Evolutionary conservation across 1,140 invertebrate genomes (phyloP), one percentile per base, ranked within the genome.

Genomic region (Antheraea mylitta): DNA sequence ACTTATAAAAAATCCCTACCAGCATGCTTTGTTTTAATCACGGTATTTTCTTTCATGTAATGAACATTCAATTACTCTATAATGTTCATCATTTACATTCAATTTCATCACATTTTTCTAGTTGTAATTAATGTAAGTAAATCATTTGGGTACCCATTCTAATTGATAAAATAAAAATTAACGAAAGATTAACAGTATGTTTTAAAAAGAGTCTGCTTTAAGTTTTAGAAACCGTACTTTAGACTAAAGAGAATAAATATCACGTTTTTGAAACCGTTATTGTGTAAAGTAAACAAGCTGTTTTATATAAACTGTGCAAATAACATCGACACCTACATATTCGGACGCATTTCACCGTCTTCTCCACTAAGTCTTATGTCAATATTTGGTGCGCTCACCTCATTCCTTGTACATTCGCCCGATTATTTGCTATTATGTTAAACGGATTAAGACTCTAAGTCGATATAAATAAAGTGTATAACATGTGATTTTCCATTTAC

Each of bases 301-400:
- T 53, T 53, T 6, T 53, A 53, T 53, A 53, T 13, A 53, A 9
- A 53, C 45, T 53, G 45, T 53, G 45, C 45, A 53, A 53, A 53
- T 53, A 79, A 83, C 82, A 83, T 70, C 72, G 73, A 79, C 81
- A 87, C 85, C 81, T 81, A 69, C 53, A 38, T 83, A 80, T 83
- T 83, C 82, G 81, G 77, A 79, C 76, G 85, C 83, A 84, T 85
- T 85, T 86, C 75, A 80, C 73, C 79, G 77, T 79, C 81, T 78
- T 79, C 73, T 82, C 77, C 82, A 71, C 81, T 81, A 82, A 88
- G 86, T 79, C 80, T 80, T 75, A 71, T 79, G 83, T 84, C 84
- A 86, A 88, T 86, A 88, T 88, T 88, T 88, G 78, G 67, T 69
- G 70, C 78, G 78, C 74, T 82, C 82, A 86, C 86, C 86, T 86